Evolutionary conservation across 2,888 invertebrate species (phyloP), one percentile per base, ranked within the genome.

Genomic region (Arge pagana): DNA sequence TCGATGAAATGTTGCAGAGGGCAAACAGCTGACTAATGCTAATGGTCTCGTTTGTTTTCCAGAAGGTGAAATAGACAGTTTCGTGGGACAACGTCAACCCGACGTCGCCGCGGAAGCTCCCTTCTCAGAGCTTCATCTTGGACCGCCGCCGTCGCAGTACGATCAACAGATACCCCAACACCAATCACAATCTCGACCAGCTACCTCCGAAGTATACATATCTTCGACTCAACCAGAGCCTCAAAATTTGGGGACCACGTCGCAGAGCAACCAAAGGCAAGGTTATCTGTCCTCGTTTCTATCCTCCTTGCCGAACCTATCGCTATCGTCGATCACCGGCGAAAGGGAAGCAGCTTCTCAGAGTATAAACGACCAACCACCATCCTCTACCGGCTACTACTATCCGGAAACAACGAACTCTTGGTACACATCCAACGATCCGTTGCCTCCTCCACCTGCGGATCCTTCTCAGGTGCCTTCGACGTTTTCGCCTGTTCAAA

Each of bases 271-370:
- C 18, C 50, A 51, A 13, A 51, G 63, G 30, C 69, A 68, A 35
- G 62, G 74, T 43, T 75, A 74, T 31, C 68, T 75, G 48, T 68
- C 72, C 3, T 70, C 74, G 4, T 70, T 75, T 18, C 57, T 74
- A 1, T 75, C 73, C 1, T 74, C 75, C 3, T 50, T 74, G 26
- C 74, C 74, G 4, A 74, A 71, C 52, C 61, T 75, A 16, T 70
- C 73, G 1, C 45, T 75, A 19, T 65, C 72, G 7, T 60, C 70
- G 23, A 67, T 61, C 39, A 72, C 66, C 28, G 64, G 63, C 8
- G 72, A 45, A 10, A 45, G 23, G 24, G 45, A 45, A 21, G 45
- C 31, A 8, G n/a, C 10, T 35, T 4, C 15, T 24, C 8, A 21
- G 11, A 28, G n/a, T n/a, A 28, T 48, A 8, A 53, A n/a, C 23